These are phyloP conservation scores for Eulithis prunata DNA, from an alignment of 2,888 invertebrate genomes.

Conservation along the genomic window DNA sequence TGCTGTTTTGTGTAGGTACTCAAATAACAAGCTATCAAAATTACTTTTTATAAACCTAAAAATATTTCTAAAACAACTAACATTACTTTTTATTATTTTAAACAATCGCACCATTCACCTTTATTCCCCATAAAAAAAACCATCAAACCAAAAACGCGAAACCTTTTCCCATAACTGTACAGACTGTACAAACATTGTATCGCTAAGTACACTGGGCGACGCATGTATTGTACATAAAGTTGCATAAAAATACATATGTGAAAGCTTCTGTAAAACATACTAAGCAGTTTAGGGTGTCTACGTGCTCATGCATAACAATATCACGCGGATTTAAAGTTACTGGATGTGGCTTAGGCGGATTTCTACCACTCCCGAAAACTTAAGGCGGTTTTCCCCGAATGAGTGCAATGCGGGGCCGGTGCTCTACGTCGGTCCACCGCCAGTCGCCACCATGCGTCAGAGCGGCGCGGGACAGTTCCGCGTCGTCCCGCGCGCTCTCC, in stretches of 20 bases:
- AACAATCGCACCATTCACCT: slow-evolving; percentile 10
- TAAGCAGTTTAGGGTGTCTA: slow-evolving; percentile 43
- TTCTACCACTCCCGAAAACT: too few relatives aligned
- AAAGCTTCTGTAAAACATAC: slow-evolving; percentile 38
- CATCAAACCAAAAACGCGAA: slow-evolving; percentile 26
- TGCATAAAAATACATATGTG: slow-evolving; percentile 45
- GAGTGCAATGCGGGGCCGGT: too few relatives aligned
- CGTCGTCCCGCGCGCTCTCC: too few relatives aligned
- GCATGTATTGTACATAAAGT: slow-evolving; percentile 48
- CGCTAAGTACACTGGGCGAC: slow-evolving; percentile 43
- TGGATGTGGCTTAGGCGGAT: slow-evolving; percentile 45
- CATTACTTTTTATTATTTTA: slow-evolving; percentile 13
- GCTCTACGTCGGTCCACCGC: too few relatives aligned
- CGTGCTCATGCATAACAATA: slow-evolving; percentile 54
- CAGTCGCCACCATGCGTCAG: too few relatives aligned
- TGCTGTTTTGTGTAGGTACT: too few relatives aligned
- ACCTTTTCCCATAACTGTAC: slow-evolving; percentile 37
- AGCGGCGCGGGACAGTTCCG: too few relatives aligned
- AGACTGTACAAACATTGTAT: slow-evolving; percentile 35
- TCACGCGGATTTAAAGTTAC: slow-evolving; percentile 33
- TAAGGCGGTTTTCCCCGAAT: too few relatives aligned
- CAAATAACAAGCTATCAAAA: too few relatives aligned
- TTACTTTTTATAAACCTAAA: background rate
- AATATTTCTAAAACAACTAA: slow-evolving; percentile 5
- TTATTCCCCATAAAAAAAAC: slow-evolving; percentile 20